Base-by-base conservation (phyloP, 2,888 invertebrate species). In the Chrysomela aeneicollis region DNA sequence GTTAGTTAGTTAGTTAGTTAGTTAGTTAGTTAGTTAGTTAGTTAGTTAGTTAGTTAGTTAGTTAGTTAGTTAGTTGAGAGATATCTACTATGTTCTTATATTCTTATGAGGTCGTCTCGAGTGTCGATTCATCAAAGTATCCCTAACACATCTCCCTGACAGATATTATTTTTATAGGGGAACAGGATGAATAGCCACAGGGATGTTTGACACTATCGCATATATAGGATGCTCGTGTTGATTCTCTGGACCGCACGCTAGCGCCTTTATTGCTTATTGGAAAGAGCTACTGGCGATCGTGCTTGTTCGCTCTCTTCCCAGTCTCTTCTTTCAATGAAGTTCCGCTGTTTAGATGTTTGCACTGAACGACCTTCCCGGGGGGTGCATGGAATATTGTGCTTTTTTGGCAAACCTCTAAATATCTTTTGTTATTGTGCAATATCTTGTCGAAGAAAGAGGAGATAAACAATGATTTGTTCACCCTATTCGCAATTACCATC, bases 271-370 rank as follows among this genome's bases (percentile, higher is more conserved):
- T 78, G 78, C 72, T 76, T 57, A 57, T 57, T 46, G 46, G 46
- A 46, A 26, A n/a, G 57, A 17, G 46, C 57, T 42, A 57, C 46
- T 46, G 57, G 26, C 57, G 46, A 46, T 57, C 47, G 26, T 26
- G 26, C 30, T 57, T 46, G 42, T 55, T 76, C 76, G 74, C 76
- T 77, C 76, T 77, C 58, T 61, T 73, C 71, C 71, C 71, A 72
- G 73, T 76, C 74, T 75, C 74, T 76, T 72, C 74, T 65, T 66
- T 74, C 76, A 76, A 77, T 77, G 75, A 75, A 71, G 72, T 67
- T 46, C 57, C 52, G 49, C 32, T 58, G 52, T 12, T 46, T 32
- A 58, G 65, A 57, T 61, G 51, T 65, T 64, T 61, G 49, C 58
- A 49, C 49, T 21, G 54, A 59, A 61, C 53, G 57, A 60, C 50